Base-by-base conservation (phyloP, 2,888 invertebrate species). In the Zelleria hepariella region DNA sequence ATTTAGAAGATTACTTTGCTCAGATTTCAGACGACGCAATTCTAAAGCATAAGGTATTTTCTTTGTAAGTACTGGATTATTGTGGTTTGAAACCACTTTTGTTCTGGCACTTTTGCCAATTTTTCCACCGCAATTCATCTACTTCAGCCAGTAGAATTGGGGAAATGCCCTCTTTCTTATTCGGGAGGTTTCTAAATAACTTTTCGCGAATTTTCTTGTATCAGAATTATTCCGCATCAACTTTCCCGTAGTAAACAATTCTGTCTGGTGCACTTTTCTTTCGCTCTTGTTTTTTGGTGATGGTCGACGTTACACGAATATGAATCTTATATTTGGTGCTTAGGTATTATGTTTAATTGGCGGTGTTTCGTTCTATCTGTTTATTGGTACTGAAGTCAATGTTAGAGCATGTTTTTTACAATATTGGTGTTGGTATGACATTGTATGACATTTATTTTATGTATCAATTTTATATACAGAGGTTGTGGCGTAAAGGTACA, bases 361-460 rank as follows among this genome's bases (percentile, higher is more conserved):
- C 8, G 32, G 54, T 27, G 32, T 26, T 49, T 48, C 26, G 56
- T 55, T 59, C 21, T 42, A 47, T 55, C n/a, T 63, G 59, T 58
- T 52, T 49, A 57, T 42, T 63, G 60, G 55, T 64, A 60, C 63
- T 64, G 27, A 62, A 63, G 63, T 67, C 65, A 61, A 57, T 67
- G 64, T 66, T 73, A 67, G 67, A 67, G 81, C 81, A 81, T 80
- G 80, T 67, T 68, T 66, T 65, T 65, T 68, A 58, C 65, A 58
- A 67, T 63, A 68, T 64, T 78, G 86, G 87, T 86, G 86, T 85
- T 87, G 87, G 87, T 84, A 77, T 86, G 87, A 84, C 86, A 85
- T 86, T 79, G 84, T 78, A 71, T 70, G 66, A 70, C 69, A 62
- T 55, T 59, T 20, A 27, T 67, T 58, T 62, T 57, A n/a, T 60